Percentiles rank a stretch among this genome's conserved stretches.
These are phyloP conservation scores for Poeciliopsis paucimaculata DNA, from an alignment of 2,797 vertebrate genomes.

Conservation along the genomic window DNA sequence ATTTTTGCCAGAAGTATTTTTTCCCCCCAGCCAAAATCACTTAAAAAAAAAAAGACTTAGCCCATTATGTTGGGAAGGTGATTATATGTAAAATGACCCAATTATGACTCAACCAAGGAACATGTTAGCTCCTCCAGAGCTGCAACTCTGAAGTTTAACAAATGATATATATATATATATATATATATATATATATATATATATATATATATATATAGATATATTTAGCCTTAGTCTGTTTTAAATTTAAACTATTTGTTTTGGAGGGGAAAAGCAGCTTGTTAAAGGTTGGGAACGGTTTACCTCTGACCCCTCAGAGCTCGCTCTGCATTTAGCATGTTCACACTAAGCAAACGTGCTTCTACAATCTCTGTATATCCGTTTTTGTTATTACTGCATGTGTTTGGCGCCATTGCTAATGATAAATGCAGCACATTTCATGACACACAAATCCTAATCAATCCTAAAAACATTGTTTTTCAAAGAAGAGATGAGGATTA, in stretches of 20 bases:
- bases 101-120: not conserved
- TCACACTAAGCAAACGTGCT: not conserved
- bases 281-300: not conserved
- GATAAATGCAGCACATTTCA: not conserved
- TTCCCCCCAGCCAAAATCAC: too few species aligned
- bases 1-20: too few species aligned
- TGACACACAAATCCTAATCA: not conserved
- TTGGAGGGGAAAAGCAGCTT: not conserved
- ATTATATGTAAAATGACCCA: not conserved
- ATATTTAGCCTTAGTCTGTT: not conserved
- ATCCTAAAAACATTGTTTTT: not conserved
- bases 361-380: not conserved
- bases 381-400: not conserved
- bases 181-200: too few species aligned
- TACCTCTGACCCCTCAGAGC: not conserved
- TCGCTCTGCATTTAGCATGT: not conserved
- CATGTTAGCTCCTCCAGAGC: not conserved
- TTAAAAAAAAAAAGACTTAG: too few species aligned
- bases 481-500: not conserved
- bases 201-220: too few species aligned
- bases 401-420: not conserved
- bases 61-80: too few species aligned
- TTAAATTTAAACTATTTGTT: not conserved
- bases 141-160: not conserved
- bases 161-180: too few species aligned